phyloP scores from a whole-genome alignment of 1,140 invertebrate species.

The Drosophila quadrilineata region DNA sequence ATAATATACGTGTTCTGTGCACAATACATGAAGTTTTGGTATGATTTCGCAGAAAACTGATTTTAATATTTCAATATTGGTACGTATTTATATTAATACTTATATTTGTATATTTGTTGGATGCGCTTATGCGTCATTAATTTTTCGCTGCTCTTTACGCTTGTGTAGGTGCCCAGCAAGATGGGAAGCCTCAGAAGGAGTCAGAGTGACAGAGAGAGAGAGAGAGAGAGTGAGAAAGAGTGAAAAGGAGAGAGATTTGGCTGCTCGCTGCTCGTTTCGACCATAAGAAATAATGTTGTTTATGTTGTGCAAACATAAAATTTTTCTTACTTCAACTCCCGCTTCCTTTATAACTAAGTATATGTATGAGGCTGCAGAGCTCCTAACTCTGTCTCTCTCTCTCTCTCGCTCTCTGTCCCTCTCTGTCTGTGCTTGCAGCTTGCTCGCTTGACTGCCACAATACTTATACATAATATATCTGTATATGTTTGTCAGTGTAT shows the following conservation, averaged over 20 bases:
- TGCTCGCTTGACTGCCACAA: constrained; percentile 5
- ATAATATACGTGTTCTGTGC: no score
- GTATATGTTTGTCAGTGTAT: constrained; percentile 8
- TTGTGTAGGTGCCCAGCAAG: constrained; percentile 56
- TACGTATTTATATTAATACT: no score
- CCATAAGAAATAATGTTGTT: constrained; percentile 80
- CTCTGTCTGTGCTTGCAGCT: no score
- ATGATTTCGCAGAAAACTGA: no score
- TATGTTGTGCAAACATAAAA: constrained; percentile 80
- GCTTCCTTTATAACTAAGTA: constrained; percentile 40
- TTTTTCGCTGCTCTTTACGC: constrained; percentile 39
- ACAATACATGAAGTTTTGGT: no score
- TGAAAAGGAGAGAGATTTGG: neutral
- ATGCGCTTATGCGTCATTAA: constrained; percentile 58
- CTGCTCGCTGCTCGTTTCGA: constrained; percentile 34
- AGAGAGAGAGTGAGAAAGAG: neutral
- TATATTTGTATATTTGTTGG: constrained; percentile 20
- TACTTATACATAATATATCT: constrained; percentile 18
- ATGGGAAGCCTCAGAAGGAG: neutral
- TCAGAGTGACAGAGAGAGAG: no score
- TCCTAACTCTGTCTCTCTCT: no score
- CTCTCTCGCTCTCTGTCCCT: no score
- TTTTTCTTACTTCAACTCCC: constrained; percentile 48
- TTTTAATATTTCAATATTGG: no score
- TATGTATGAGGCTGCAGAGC: no score